Evolutionary conservation across 2,113 vertebrate genomes (phyloP).

Genomic region (Tor tambroides): DNA sequence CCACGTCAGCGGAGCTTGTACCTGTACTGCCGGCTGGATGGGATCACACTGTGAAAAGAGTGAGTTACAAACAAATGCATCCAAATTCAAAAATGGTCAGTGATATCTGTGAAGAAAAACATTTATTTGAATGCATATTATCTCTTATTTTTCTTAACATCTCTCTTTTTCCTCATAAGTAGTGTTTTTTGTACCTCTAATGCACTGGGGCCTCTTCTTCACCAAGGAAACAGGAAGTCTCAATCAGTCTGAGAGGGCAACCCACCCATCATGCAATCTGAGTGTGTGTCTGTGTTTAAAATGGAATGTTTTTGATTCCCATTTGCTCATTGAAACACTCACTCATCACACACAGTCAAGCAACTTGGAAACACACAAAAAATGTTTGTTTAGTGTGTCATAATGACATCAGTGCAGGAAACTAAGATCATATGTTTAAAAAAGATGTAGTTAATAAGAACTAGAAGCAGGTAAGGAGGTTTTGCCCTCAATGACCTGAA

Average conservation of each 20-base stretch:
- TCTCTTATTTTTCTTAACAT: slow-evolving; percentile 63
- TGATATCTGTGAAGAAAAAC: too few species aligned
- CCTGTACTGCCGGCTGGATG: slow-evolving; percentile 64
- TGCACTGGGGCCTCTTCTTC: slow-evolving; percentile 70
- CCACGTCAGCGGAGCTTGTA: slow-evolving; percentile 73
- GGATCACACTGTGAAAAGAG: slow-evolving; percentile 73
- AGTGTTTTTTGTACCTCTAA: slow-evolving; percentile 66
- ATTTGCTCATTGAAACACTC: not conserved
- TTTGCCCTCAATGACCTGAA: slow-evolving; percentile 6
- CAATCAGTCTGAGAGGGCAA: slow-evolving; percentile 64
- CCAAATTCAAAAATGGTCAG: not conserved
- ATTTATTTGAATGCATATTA: not conserved
- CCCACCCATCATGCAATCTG: slow-evolving; percentile 37
- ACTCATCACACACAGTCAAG: slow-evolving; percentile 43
- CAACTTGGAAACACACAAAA: not conserved
- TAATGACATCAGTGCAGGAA: slow-evolving; percentile 14
- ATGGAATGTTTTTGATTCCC: slow-evolving; percentile 50
- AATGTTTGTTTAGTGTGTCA: slow-evolving; percentile 1
- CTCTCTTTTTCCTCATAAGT: slow-evolving; percentile 61
- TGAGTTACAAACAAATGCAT: slow-evolving; percentile 55
- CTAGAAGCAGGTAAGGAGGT: not conserved
- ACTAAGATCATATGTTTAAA: not conserved
- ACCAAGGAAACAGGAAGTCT: slow-evolving; percentile 66
- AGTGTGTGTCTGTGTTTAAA: slow-evolving; percentile 30
- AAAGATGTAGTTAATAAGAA: not conserved